Evolutionary conservation across 30 jellyfish, hydroid and myxozoan genomes (phyloP), one percentile per base, ranked within the genome.

Genomic region (Chrysaora quinquecirrha): DNA sequence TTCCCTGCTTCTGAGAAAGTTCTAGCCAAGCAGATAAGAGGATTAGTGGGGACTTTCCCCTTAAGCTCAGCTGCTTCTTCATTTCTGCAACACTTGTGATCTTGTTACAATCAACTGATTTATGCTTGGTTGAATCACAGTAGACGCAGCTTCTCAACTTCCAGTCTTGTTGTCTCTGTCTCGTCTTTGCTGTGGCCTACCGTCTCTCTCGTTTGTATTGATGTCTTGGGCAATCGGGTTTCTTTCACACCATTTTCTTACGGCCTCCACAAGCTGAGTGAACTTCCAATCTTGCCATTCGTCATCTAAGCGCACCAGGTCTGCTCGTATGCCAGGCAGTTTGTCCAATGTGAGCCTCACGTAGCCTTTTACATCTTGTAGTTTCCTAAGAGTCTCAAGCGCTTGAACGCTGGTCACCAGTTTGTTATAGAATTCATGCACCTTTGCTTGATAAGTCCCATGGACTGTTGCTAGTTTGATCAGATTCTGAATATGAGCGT

Each of bases 281-380:
- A 76, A 87, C n/a, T 49, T 52, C 96, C 88, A 87, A 11, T 58
- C 78, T 29, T 78, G 83, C 96, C 96, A 87, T 58, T 71, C 89
- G 46, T 87, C 88, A 48, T 87, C 93, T 49, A 48, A 23, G 30
- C 84, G 23, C 16, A 87, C 93, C 58, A 87, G 86, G 46, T 87
- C 88, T 32, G 92, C 69, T 29, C 88, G 46, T 10, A 87, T 79
- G n/a, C 76, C 77, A 6, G 93, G 94, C 54, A 78, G 77, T 65
- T 87, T 87, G 89, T 87, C 96, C 77, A 87, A 77, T 27, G 96
- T 87, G 25, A 63, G 19, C 20, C 96, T 46, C 29, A 63, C 96
- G 34, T 77, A 70, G 18, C 96, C 93, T 4, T 60, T 33, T 34
- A 87, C 70, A 21, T 47, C 84, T 25, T 52, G 67, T 27, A 69